Conservation (phyloP, 2,797 vertebrate species). For the Poecile montanus region DNA sequence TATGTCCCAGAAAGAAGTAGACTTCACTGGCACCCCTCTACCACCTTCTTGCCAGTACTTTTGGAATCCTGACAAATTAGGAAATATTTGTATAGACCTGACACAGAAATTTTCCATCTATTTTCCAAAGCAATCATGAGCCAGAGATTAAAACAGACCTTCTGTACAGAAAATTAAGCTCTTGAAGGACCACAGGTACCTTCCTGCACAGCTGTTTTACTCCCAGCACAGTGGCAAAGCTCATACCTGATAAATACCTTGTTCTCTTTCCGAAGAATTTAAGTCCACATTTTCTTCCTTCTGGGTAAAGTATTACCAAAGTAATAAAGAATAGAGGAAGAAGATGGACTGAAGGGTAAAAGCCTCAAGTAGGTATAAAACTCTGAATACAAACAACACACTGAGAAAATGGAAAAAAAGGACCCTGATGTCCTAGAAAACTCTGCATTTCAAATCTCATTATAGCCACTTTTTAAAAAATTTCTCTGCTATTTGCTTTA, state of each 20-base stretch:
- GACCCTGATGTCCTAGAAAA: not conserved
- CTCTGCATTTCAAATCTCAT: not conserved
- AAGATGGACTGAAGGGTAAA: not conserved
- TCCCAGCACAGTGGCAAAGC: not conserved
- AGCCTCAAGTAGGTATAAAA: not conserved
- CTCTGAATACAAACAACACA: not conserved
- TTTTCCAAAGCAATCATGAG: not conserved
- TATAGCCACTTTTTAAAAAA: not conserved
- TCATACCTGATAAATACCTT: not conserved
- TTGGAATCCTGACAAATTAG: not conserved
- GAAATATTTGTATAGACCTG: not conserved
- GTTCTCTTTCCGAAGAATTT: not conserved
- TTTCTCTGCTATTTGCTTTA: not conserved
- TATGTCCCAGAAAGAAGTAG: not conserved
- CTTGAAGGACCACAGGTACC: not conserved
- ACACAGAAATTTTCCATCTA: not conserved
- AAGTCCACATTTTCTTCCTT: not conserved
- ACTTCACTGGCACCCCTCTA: not conserved
- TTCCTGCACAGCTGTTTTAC: not conserved
- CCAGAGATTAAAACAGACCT: not conserved
- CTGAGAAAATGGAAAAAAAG: not conserved
- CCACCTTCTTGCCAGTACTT: not conserved
- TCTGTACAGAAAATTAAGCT: not conserved
- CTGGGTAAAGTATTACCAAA: not conserved
- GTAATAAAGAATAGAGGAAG: not conserved